Conservation (phyloP, 2,797 vertebrate genomes). For the Esox lucius region DNA sequence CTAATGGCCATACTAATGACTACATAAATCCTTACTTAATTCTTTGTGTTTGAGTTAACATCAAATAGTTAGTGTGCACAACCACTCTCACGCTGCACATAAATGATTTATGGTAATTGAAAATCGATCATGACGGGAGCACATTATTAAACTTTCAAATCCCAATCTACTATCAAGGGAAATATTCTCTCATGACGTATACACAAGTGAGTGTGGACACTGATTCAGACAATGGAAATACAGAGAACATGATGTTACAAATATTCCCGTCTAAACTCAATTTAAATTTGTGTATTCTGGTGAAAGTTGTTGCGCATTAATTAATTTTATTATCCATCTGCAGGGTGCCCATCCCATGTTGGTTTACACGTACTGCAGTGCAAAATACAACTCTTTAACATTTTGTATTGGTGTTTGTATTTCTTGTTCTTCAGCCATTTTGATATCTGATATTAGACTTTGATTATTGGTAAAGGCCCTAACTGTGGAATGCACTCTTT, state of each 20-base stretch:
- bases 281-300: constrained; percentile 62
- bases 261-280: neutral
- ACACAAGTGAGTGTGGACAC: constrained; percentile 70
- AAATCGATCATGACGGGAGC: constrained; percentile 79
- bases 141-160: constrained; percentile 80
- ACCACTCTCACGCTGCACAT: constrained; percentile 72
- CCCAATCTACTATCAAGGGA: constrained; percentile 74
- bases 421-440: too few species aligned
- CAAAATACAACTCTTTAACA: too few species aligned
- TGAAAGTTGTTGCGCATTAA: constrained; percentile 46
- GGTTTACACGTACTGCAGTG: too few species aligned
- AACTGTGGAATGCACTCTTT: too few species aligned
- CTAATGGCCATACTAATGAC: constrained; percentile 66
- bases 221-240: constrained; percentile 69
- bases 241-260: constrained; percentile 49
- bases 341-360: too few species aligned
- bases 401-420: too few species aligned
- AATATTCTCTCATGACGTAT: constrained; percentile 76
- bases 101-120: constrained; percentile 80
- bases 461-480: too few species aligned
- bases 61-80: constrained; percentile 71
- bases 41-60: constrained; percentile 72
- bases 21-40: constrained; percentile 76
- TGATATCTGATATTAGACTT: too few species aligned
- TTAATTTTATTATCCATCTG: too few species aligned